Base-by-base conservation (phyloP, 2,888 invertebrate genomes). In the Epinotia brunnichana region DNA sequence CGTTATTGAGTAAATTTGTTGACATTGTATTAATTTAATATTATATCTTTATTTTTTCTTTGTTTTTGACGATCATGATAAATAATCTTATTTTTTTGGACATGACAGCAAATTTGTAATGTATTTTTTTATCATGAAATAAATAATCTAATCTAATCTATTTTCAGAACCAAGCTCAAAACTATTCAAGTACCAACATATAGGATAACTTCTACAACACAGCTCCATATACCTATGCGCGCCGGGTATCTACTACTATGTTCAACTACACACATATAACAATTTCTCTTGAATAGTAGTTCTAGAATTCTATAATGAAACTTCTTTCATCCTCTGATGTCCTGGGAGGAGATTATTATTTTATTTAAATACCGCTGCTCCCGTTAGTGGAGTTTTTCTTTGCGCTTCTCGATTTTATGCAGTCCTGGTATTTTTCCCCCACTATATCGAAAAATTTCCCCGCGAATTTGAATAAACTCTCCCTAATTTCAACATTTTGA, bases 381-480 rank as follows among this genome's bases (percentile, higher is more conserved):
- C 74, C 76, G 63, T 68, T 29, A 71, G 51, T 41, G 24, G 66
- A 72, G 68, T 53, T 73, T 76, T 77, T 75, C 73, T 75, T 66
- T 61, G 51, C 39, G 59, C 19, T 80, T 44, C 76, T 81, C 81
- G 79, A 7, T 51, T 21, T 79, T 74, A 80, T 90, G 82, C 2
- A 13, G 5, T 76, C 90, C 88, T 89, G 77, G 89, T 90, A 84
- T 77, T 81, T 86, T 89, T 89, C 87, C 88, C 88, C 88, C 88
- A 90, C 86, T 87, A 86, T 87, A 88, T 87, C 83, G 88, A 89
- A 90, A 86, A 76, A 82, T 87, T 87, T 85, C 84, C 85, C 86
- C 85, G 87, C 83, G 79, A 79, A 44, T 48, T 19, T 13, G 11
- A 57, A 21, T 15, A 48, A 48, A 56, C 56, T 57, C 56, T 53